A percentile compares a stretch with the other conserved stretches of the same genome.
These are phyloP conservation scores for Lucilia sericata DNA, from an alignment of 1,140 invertebrate species.

Conservation along the genomic window DNA sequence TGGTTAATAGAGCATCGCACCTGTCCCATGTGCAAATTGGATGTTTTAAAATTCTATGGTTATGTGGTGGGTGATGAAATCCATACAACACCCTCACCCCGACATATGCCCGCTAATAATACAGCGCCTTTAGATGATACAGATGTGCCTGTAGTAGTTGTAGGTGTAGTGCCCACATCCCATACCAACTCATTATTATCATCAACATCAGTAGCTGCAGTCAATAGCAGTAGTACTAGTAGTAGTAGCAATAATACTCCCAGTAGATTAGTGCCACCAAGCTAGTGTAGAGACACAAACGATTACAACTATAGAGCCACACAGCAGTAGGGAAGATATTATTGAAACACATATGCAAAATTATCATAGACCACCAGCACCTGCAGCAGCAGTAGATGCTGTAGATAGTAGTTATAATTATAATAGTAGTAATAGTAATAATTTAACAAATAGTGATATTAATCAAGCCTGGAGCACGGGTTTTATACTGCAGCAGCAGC, in stretches of 20 bases:
- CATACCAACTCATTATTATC: background rate
- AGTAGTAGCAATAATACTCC: background rate
- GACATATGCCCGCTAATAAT: slow-evolving; percentile 53
- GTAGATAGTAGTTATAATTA: slow-evolving; percentile 36
- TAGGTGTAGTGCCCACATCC: slow-evolving; percentile 53
- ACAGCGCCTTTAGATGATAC: slow-evolving; percentile 48
- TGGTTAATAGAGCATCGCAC: slow-evolving; percentile 93
- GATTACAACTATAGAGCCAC: slow-evolving; percentile 22
- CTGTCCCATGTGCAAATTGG: slow-evolving; percentile 96
- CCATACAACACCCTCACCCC: slow-evolving; percentile 60
- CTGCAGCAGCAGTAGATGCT: slow-evolving; percentile 49
- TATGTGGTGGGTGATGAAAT: slow-evolving; percentile 78
- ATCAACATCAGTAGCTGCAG: slow-evolving; percentile 27
- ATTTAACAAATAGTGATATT: slow-evolving; percentile 48
- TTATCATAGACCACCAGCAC: slow-evolving; percentile 53
- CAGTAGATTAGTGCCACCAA: slow-evolving; percentile 14
- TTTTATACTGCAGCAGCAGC: background rate
- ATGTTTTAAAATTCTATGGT: slow-evolving; percentile 92
- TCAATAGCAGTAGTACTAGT: background rate
- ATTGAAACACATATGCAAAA: slow-evolving; percentile 38
- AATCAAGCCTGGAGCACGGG: background rate
- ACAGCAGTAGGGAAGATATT: slow-evolving; percentile 1
- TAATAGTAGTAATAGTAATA: slow-evolving; percentile 58
- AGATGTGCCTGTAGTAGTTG: slow-evolving; percentile 62
- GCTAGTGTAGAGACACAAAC: slow-evolving; percentile 43